phyloP scores from a whole-genome alignment of 1,140 invertebrate genomes.

The Caligus rogercresseyi region DNA sequence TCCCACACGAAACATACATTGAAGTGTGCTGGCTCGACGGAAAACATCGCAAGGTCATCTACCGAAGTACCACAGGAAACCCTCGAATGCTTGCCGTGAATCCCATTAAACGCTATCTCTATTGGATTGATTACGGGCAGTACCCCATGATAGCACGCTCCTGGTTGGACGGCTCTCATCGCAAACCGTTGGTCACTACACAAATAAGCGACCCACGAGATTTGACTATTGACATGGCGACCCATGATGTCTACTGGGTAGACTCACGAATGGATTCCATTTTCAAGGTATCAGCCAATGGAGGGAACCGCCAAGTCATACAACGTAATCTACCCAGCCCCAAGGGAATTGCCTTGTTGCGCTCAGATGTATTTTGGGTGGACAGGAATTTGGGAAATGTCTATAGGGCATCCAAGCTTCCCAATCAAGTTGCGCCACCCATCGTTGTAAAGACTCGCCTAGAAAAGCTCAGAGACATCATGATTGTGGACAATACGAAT shows the following conservation, averaged over 20 bases:
- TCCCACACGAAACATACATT: slow-evolving; percentile 90
- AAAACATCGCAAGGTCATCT: slow-evolving; percentile 66
- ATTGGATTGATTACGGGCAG: slow-evolving; percentile 97
- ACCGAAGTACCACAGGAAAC: slow-evolving; percentile 78
- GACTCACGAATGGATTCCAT: slow-evolving; percentile 83
- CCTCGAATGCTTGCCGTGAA: slow-evolving; percentile 88
- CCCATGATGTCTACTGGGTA: slow-evolving; percentile 93
- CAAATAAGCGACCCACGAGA: slow-evolving; percentile 79
- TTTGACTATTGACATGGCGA: slow-evolving; percentile 78
- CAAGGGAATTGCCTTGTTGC: slow-evolving; percentile 71
- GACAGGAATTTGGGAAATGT: slow-evolving; percentile 78
- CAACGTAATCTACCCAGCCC: slow-evolving; percentile 78
- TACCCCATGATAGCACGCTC: slow-evolving; percentile 83
- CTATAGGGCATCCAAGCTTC: slow-evolving; percentile 57
- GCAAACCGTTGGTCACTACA: slow-evolving; percentile 58
- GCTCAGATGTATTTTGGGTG: slow-evolving; percentile 74
- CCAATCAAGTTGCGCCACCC: slow-evolving; percentile 45
- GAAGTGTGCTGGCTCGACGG: slow-evolving; percentile 87
- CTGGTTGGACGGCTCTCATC: slow-evolving; percentile 69
- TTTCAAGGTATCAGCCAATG: slow-evolving; percentile 44
- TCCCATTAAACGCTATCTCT: slow-evolving; percentile 71
- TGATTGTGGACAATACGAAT: slow-evolving; percentile 66
- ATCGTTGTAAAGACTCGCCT: slow-evolving; percentile 58
- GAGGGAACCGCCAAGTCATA: slow-evolving; percentile 43
- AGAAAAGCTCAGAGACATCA: slow-evolving; percentile 64